These are phyloP conservation scores for Torymus texanus DNA, from an alignment of 2,888 invertebrate genomes.

Conservation along the genomic window DNA sequence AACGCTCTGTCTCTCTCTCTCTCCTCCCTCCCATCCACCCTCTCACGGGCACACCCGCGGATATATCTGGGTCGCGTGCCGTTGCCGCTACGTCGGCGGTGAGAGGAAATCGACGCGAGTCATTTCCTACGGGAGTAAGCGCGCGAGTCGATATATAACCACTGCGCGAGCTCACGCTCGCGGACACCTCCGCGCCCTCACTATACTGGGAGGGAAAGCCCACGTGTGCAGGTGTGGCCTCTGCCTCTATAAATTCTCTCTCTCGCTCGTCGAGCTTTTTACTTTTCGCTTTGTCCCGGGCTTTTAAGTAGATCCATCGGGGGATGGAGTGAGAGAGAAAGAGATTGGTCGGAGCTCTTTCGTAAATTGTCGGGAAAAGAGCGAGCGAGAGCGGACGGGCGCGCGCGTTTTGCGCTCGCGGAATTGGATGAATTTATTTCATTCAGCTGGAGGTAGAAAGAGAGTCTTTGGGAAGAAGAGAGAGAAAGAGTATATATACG, in stretches of 20 bases:
- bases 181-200: slow-evolving; percentile 26
- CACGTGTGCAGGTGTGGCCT: slow-evolving; percentile 20
- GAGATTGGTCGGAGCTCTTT: too few species aligned
- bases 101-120: slow-evolving; percentile 48
- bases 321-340: background rate
- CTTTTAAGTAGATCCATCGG: background rate
- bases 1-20: background rate
- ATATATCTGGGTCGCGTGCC: slow-evolving; percentile 28
- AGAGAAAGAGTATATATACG: too few species aligned
- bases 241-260: slow-evolving; percentile 27
- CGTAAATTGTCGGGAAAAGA: too few species aligned
- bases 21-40: too few species aligned
- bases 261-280: background rate
- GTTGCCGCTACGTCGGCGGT: background rate
- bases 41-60: slow-evolving; percentile 5
- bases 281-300: background rate
- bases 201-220: background rate
- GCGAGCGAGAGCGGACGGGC: too few species aligned
- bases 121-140: slow-evolving; percentile 47
- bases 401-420: too few species aligned
- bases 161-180: background rate
- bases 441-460: too few species aligned
- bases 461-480: too few species aligned
- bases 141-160: slow-evolving; percentile 28
- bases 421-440: too few species aligned